phyloP scores from a whole-genome alignment of 2,797 vertebrate genomes.

The Simalia tracyae region DNA sequence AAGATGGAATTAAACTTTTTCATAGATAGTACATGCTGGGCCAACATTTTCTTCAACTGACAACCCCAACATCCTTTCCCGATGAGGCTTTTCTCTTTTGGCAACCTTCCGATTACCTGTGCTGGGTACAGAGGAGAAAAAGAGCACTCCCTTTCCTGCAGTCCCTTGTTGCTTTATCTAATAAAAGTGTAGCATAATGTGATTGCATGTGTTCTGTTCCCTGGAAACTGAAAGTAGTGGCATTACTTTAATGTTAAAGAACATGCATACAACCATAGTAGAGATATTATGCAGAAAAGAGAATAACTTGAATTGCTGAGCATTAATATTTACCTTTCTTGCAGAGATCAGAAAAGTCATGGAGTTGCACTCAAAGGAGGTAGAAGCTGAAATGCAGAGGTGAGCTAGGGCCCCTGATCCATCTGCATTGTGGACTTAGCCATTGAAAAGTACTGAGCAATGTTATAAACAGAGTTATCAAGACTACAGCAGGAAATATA shows the following conservation, averaged over 20 bases:
- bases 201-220: neutral
- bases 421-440: neutral
- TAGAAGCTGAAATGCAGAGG: constrained; percentile 23
- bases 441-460: neutral
- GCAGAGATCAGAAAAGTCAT: neutral
- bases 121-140: neutral
- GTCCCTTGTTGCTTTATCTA: neutral
- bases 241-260: neutral
- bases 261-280: neutral
- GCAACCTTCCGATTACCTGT: neutral
- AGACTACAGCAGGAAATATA: neutral
- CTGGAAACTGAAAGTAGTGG: neutral
- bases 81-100: neutral
- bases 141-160: neutral
- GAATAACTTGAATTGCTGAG: neutral
- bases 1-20: neutral
- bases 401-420: neutral
- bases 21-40: neutral
- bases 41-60: neutral
- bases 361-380: constrained; percentile 20
- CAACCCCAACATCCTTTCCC: neutral
- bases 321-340: neutral
- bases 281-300: neutral
- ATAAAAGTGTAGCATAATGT: neutral
- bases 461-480: neutral